A percentile compares a stretch with the other conserved stretches of the same genome.
Conservation (phyloP, 1,140 invertebrate genomes). For the Bilobella aurantiaca region DNA sequence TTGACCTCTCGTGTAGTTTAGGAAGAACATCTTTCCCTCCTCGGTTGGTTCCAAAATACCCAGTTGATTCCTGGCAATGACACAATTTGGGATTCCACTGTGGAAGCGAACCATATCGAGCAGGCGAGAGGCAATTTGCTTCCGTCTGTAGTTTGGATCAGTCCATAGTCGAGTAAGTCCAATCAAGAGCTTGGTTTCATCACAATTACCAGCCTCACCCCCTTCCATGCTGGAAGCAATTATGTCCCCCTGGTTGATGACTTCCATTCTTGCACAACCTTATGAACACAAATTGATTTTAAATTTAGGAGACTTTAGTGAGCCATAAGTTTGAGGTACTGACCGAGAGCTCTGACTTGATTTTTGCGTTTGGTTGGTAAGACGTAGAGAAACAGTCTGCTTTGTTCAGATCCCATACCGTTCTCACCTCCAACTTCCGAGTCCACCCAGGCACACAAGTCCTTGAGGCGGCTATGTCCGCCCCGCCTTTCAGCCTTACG, state of each 20-base stretch:
- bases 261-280: conserved; percentile 28
- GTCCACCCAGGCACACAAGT: conserved; percentile 30
- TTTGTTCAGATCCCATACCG: not conserved
- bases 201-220: not conserved
- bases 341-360: conserved; percentile 27
- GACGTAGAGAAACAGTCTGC: conserved; percentile 21
- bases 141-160: conserved; percentile 22
- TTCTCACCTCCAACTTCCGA: conserved; percentile 25
- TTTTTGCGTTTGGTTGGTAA: conserved; percentile 26
- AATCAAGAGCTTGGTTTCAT: not conserved
- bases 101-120: conserved; percentile 26
- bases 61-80: conserved; percentile 24
- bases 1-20: conserved; percentile 17
- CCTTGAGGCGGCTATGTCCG: conserved; percentile 13
- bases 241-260: not conserved
- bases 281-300: conserved; percentile 1
- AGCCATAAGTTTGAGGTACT: not conserved
- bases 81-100: conserved; percentile 17
- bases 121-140: conserved; percentile 24
- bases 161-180: conserved; percentile 32
- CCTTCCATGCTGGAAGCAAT: not conserved
- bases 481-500: not conserved
- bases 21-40: conserved; percentile 26
- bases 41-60: conserved; percentile 31
- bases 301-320: not conserved